A percentile compares a stretch with the other conserved stretches of the same genome.
Evolutionary conservation across 2,888 invertebrate species (phyloP).

Genomic region (Malachius bipustulatus): DNA sequence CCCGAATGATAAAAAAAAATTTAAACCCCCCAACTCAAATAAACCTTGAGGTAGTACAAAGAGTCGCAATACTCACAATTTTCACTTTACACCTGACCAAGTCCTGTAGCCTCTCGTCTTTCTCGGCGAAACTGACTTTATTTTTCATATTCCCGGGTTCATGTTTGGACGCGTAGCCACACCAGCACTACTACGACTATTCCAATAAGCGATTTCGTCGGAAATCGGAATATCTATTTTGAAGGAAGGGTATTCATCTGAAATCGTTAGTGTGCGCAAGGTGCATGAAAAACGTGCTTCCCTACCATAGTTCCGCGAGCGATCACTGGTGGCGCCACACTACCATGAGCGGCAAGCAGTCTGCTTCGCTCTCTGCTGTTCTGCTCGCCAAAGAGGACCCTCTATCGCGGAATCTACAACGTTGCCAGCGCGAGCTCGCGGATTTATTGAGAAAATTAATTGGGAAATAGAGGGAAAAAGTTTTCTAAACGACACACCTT

Average conservation of each 20-base stretch:
- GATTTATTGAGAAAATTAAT: no score
- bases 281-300: slow-evolving; percentile 2
- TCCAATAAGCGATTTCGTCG: no score
- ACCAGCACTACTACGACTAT: no score
- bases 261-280: slow-evolving; percentile 6
- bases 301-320: background rate
- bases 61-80: slow-evolving; percentile 29
- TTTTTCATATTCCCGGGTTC: background rate
- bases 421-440: no score
- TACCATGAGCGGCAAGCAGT: slow-evolving; percentile 1
- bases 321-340: background rate
- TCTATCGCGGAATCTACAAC: background rate
- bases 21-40: no score
- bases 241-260: slow-evolving; percentile 11
- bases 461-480: no score
- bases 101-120: slow-evolving; percentile 23
- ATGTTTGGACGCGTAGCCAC: no score
- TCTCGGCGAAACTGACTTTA: slow-evolving; percentile 8
- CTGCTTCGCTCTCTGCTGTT: background rate
- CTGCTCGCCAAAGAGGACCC: background rate
- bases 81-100: slow-evolving; percentile 27
- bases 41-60: no score
- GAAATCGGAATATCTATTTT: no score
- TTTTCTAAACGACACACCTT: no score
- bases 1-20: no score